A percentile compares a stretch with the other conserved stretches of the same genome.
Conservation (phyloP, 2,888 invertebrate genomes). For the Galerucella pusilla region DNA sequence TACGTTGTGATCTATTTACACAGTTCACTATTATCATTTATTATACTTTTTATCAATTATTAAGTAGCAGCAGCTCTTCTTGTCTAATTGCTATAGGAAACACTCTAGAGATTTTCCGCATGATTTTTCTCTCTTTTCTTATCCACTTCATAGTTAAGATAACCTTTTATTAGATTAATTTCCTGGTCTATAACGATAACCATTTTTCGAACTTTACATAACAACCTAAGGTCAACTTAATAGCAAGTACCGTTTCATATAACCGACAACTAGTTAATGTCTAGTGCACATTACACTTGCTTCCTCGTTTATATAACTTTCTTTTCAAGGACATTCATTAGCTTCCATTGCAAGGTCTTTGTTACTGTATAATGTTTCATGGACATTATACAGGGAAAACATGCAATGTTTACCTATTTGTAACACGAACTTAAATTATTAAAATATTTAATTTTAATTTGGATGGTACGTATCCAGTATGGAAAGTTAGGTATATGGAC, state of each 20-base stretch:
- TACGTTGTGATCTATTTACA: no score
- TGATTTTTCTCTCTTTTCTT: no score
- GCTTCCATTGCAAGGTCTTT: constrained; percentile 39
- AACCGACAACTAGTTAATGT: constrained; percentile 17
- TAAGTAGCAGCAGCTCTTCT: no score
- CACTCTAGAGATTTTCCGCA: no score
- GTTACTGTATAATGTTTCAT: constrained; percentile 28
- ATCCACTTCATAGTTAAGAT: no score
- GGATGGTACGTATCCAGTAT: not conserved
- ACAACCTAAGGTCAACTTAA: constrained; percentile 19
- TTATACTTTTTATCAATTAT: no score
- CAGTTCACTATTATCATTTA: no score
- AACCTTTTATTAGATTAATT: not conserved
- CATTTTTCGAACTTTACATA: constrained; percentile 21
- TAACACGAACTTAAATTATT: not conserved
- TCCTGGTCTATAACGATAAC: constrained; percentile 5
- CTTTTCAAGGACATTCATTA: constrained; percentile 49
- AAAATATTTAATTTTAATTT: not conserved
- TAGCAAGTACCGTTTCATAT: constrained; percentile 44
- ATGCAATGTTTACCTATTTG: not conserved
- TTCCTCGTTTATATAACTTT: constrained; percentile 41
- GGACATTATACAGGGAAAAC: constrained; percentile 26
- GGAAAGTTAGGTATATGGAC: no score
- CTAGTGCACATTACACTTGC: constrained; percentile 2
- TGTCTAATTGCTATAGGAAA: no score